A percentile compares a stretch with the other conserved stretches of the same genome.
Evolutionary conservation across 1,140 invertebrate species (phyloP).

Genomic region (Anastrepha obliqua): DNA sequence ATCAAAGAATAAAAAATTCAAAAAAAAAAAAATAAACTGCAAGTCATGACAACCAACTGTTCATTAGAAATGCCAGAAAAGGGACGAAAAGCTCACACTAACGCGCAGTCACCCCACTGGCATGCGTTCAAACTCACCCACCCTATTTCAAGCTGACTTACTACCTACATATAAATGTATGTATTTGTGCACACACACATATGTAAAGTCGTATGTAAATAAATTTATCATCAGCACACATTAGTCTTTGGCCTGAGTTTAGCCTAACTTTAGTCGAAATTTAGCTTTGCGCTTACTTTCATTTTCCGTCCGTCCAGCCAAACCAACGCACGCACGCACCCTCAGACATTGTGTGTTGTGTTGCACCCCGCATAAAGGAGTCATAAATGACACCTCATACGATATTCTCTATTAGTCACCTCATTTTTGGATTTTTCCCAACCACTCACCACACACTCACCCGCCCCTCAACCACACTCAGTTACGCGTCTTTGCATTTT

Average conservation of each 20-base stretch:
- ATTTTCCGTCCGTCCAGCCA: neutral
- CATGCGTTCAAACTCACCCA: neutral
- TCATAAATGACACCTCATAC: constrained; percentile 45
- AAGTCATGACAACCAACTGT: neutral
- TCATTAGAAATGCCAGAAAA: neutral
- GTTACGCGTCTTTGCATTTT: neutral
- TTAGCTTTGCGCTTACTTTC: constrained; percentile 20
- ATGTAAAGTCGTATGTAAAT: neutral
- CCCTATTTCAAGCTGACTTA: neutral
- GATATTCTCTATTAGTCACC: constrained; percentile 1
- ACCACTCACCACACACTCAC: neutral
- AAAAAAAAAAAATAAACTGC: neutral
- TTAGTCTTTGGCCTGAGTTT: neutral
- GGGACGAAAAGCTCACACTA: neutral
- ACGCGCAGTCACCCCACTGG: neutral
- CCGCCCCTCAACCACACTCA: neutral
- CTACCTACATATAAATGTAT: neutral
- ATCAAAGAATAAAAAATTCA: neutral
- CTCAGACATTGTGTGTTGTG: neutral
- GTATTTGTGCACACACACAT: neutral
- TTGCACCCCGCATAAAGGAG: neutral
- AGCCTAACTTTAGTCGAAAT: neutral
- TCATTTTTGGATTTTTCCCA: neutral
- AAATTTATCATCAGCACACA: neutral
- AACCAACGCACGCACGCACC: neutral